A percentile compares a stretch with the other conserved stretches of the same genome.
Conservation (phyloP, 1,140 invertebrate species). For the Neodiprion fabricii region DNA sequence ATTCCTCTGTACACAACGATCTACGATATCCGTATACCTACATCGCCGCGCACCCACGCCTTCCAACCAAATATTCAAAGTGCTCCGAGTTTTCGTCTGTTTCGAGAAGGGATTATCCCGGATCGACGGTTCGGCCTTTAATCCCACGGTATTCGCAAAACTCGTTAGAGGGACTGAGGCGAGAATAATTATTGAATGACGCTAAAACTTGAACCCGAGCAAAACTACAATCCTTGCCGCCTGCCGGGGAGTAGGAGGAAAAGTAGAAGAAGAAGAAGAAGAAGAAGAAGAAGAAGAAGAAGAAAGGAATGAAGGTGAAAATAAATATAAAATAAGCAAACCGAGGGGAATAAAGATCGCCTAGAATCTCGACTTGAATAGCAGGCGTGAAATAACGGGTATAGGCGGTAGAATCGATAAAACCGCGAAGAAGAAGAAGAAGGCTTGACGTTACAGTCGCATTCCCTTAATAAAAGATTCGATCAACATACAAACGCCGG, state of each 20-base stretch:
- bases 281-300: not conserved
- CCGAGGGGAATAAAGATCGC: too few species aligned
- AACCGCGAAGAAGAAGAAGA: not conserved
- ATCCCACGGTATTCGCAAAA: not conserved
- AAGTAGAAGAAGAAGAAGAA: not conserved
- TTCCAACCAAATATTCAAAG: not conserved
- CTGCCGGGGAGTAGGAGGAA: not conserved
- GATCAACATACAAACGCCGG: slow-evolving; percentile 34
- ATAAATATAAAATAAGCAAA: not conserved
- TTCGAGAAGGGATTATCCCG: not conserved
- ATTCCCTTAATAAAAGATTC: slow-evolving; percentile 23
- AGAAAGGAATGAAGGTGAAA: not conserved
- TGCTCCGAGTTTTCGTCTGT: slow-evolving; percentile 5
- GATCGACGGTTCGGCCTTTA: slow-evolving; percentile 1
- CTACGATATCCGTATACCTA: not conserved
- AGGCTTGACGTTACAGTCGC: slow-evolving; percentile 2
- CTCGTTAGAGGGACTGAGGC: not conserved
- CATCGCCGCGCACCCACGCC: too few species aligned
- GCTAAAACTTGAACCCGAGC: not conserved
- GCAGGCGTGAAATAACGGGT: too few species aligned
- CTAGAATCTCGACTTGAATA: too few species aligned
- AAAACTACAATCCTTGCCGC: not conserved
- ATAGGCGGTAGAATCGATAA: too few species aligned
- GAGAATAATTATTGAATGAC: slow-evolving; percentile 2
- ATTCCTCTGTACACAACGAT: not conserved